A percentile compares a stretch with the other conserved stretches of the same genome.
Evolutionary conservation across 2,113 vertebrate genomes (phyloP).

Genomic region (Lichenostomus cassidix): DNA sequence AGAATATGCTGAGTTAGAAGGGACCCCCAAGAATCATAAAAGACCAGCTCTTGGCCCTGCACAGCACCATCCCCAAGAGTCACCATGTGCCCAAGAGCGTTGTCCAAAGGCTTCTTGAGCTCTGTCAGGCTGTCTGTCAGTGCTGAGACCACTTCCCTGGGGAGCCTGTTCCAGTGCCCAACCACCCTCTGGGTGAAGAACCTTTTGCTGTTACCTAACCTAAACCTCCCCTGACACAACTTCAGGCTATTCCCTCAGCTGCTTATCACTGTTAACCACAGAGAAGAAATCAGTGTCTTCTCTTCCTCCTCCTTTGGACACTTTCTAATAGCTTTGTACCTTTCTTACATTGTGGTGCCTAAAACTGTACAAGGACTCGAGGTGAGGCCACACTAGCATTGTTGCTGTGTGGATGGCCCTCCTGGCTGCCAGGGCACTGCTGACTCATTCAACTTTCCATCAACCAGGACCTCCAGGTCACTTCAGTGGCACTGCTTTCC

Average conservation of each 20-base stretch:
- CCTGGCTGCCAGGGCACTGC: not conserved
- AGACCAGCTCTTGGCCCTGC: too few species aligned
- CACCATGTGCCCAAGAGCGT: too few species aligned
- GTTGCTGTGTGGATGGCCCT: not conserved
- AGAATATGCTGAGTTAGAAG: too few species aligned
- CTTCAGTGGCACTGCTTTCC: not conserved
- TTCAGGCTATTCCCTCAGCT: not conserved
- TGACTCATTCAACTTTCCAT: not conserved
- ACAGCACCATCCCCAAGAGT: too few species aligned
- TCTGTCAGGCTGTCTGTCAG: not conserved
- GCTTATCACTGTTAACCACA: not conserved
- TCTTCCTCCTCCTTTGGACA: not conserved
- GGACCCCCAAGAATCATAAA: too few species aligned
- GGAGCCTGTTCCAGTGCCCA: not conserved
- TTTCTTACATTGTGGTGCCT: not conserved
- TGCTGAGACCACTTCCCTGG: not conserved
- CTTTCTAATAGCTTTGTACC: not conserved
- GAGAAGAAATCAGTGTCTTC: not conserved
- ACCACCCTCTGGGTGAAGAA: not conserved
- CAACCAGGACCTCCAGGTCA: not conserved
- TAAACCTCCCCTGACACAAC: not conserved
- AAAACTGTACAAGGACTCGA: not conserved
- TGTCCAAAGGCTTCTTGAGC: not conserved
- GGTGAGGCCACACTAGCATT: too few species aligned
- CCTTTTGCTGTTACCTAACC: not conserved